These are phyloP conservation scores for Myopa testacea DNA, from an alignment of 2,888 invertebrate genomes.

Conservation along the genomic window DNA sequence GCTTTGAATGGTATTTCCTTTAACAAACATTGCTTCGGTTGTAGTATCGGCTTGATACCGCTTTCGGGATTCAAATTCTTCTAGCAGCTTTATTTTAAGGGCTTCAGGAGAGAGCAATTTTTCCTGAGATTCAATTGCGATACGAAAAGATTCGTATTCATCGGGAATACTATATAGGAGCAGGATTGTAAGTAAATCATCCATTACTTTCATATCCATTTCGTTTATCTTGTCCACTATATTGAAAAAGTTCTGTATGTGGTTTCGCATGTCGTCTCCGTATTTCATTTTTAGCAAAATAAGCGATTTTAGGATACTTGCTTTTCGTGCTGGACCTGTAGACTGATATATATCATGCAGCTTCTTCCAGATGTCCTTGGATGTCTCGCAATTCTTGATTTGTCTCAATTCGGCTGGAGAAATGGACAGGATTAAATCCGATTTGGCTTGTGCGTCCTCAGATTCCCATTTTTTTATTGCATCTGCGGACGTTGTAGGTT, in stretches of 20 bases:
- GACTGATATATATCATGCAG: no score
- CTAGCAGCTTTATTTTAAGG: not conserved
- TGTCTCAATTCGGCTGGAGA: no score
- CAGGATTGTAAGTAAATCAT: no score
- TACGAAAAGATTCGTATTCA: conserved; percentile 4
- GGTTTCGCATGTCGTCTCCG: conserved; percentile 4
- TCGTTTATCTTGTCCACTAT: not conserved
- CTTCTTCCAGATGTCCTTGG: no score
- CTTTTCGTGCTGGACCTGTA: no score
- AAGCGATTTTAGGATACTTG: not conserved
- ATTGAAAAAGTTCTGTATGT: conserved; percentile 3
- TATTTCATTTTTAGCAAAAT: conserved; percentile 6
- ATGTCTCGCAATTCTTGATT: no score
- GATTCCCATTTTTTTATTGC: no score
- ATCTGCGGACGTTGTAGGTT: no score
- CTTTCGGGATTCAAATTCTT: conserved; percentile 12
- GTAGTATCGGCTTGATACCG: conserved; percentile 5
- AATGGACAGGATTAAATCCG: no score
- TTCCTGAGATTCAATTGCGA: not conserved
- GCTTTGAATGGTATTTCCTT: not conserved
- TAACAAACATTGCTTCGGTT: conserved; percentile 7
- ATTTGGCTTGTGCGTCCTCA: no score
- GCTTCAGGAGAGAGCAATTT: conserved; percentile 1
- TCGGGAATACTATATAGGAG: no score
- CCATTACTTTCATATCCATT: conserved; percentile 1